Percentiles rank a stretch among this genome's conserved stretches.
phyloP scores from a whole-genome alignment of 2,113 vertebrate genomes.

The Dermatemys mawii region DNA sequence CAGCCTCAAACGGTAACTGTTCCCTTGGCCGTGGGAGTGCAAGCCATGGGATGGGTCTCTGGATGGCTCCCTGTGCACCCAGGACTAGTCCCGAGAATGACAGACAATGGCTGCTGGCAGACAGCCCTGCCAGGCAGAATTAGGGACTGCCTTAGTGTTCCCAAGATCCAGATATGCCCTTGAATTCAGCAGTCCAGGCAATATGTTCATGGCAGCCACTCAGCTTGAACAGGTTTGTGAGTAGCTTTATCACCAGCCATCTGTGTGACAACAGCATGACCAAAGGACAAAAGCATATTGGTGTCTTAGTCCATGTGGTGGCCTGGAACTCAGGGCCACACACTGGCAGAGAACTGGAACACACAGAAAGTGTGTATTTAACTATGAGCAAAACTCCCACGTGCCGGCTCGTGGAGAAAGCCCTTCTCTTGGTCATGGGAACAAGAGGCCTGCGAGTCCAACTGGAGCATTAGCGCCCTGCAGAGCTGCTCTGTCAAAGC shows the following conservation, averaged over 20 bases:
- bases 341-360: neutral
- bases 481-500: too few relatives aligned
- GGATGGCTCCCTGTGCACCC: accelerated
- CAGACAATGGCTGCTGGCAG: accelerated
- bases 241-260: accelerated
- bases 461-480: neutral
- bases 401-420: neutral
- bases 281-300: accelerated
- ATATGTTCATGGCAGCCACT: neutral
- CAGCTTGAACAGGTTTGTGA: neutral
- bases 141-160: accelerated
- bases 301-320: neutral
- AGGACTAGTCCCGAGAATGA: accelerated
- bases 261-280: accelerated
- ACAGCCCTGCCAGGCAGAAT: neutral
- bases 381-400: too few relatives aligned
- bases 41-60: neutral
- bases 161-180: neutral
- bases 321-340: neutral
- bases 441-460: neutral
- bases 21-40: too few relatives aligned
- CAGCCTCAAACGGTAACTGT: too few relatives aligned
- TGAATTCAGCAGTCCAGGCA: neutral
- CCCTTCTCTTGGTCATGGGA: too few relatives aligned
- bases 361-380: neutral